Percentiles rank a stretch among this genome's conserved stretches.
Conservation (phyloP, 2,888 invertebrate species). For the Altica lythri region DNA sequence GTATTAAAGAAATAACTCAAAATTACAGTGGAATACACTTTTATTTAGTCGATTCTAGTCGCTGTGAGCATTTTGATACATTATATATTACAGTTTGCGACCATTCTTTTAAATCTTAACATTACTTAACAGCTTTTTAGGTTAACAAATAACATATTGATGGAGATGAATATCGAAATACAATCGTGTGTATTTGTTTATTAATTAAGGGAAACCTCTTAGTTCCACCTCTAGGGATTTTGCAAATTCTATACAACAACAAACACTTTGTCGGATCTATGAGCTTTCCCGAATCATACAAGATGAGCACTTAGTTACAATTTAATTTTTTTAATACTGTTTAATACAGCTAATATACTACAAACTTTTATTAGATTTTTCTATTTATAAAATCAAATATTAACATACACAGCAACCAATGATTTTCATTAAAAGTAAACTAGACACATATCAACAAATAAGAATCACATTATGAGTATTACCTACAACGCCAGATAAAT, state of each 20-base stretch:
- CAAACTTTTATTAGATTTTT: too few species aligned
- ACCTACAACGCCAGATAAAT: too few species aligned
- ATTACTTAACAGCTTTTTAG: slow-evolving; percentile 60
- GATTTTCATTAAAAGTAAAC: too few species aligned
- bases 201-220: slow-evolving; percentile 25
- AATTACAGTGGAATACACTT: slow-evolving; percentile 54
- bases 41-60: slow-evolving; percentile 56
- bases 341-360: too few species aligned
- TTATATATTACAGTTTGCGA: slow-evolving; percentile 57
- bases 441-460: too few species aligned
- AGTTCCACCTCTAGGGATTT: slow-evolving; percentile 26
- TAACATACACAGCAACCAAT: too few species aligned
- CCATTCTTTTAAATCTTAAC: slow-evolving; percentile 56
- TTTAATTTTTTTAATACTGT: too few species aligned
- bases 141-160: slow-evolving; percentile 60
- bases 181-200: slow-evolving; percentile 52
- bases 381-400: too few species aligned
- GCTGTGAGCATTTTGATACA: slow-evolving; percentile 59
- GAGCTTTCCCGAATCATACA: slow-evolving; percentile 24
- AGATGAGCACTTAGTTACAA: slow-evolving; percentile 11
- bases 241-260: slow-evolving; percentile 39
- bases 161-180: slow-evolving; percentile 57
- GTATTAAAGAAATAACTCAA: too few species aligned
- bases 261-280: slow-evolving; percentile 28
- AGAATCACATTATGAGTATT: too few species aligned